Percentiles rank a stretch among this genome's conserved stretches.
These are phyloP conservation scores for Ischnus inquisitorius DNA, from an alignment of 2,888 invertebrate species.

Conservation along the genomic window DNA sequence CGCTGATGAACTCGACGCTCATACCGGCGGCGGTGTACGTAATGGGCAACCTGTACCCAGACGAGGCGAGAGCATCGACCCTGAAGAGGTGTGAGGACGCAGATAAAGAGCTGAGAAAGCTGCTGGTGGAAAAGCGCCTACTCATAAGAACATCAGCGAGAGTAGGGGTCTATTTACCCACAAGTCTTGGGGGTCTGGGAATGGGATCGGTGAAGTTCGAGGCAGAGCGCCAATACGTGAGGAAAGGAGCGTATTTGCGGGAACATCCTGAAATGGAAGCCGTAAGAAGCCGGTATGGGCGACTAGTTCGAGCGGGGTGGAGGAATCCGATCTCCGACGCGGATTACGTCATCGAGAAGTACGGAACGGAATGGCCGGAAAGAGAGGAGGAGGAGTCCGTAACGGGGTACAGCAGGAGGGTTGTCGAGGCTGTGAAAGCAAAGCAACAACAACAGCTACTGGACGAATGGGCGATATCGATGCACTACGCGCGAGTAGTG, in stretches of 20 bases:
- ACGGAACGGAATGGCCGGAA: background rate
- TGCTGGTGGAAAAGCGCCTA: conserved; percentile 7
- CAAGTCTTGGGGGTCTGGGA: background rate
- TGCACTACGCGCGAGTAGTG: conserved; percentile 8
- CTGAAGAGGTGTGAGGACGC: conserved; percentile 41
- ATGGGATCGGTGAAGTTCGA: background rate
- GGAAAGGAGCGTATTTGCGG: conserved; percentile 9
- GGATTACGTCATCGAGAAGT: background rate
- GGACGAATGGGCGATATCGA: background rate
- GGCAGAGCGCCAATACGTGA: conserved; percentile 10
- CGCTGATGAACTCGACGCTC: conserved; percentile 48
- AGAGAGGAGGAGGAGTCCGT: background rate
- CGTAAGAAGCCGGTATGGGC: too few relatives aligned
- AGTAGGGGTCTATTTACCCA: conserved; percentile 5
- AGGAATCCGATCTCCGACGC: conserved; percentile 19
- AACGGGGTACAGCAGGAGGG: background rate
- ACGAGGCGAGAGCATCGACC: conserved; percentile 29
- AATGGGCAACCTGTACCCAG: conserved; percentile 57
- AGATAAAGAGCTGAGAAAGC: conserved; percentile 46
- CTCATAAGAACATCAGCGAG: background rate
- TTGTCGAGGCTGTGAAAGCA: background rate
- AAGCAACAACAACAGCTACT: background rate
- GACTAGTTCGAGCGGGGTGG: background rate
- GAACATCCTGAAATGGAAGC: conserved; percentile 2
- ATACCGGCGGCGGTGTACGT: conserved; percentile 59